A percentile compares a stretch with the other conserved stretches of the same genome.
These are phyloP conservation scores for Danaus chrysippus DNA, from an alignment of 2,888 invertebrate genomes.

Conservation along the genomic window DNA sequence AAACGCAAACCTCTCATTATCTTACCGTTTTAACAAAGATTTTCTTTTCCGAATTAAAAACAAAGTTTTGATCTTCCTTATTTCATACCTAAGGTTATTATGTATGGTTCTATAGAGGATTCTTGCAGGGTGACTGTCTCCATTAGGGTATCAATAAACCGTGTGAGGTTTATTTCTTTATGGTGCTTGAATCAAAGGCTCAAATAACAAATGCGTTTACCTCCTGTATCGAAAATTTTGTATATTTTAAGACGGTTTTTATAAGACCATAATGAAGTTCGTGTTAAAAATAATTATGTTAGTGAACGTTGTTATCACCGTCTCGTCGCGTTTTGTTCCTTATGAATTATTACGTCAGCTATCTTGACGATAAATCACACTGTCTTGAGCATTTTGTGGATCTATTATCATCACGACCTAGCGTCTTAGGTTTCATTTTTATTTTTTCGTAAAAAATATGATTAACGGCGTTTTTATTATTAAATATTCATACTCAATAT, in stretches of 20 bases:
- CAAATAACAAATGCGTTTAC: too few relatives aligned
- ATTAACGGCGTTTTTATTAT: too few relatives aligned
- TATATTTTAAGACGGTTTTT: background rate
- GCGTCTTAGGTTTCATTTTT: constrained; percentile 16
- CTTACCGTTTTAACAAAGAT: background rate
- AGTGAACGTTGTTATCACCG: constrained; percentile 42
- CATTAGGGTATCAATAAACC: background rate
- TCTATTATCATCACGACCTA: constrained; percentile 52
- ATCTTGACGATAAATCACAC: constrained; percentile 60
- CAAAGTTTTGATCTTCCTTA: too few relatives aligned
- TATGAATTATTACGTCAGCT: constrained; percentile 64
- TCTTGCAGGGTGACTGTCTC: background rate
- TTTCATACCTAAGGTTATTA: too few relatives aligned
- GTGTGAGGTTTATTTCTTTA: background rate
- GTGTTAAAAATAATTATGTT: constrained; percentile 47
- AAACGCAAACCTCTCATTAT: too few relatives aligned
- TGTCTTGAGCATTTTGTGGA: constrained; percentile 33
- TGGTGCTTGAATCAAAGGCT: background rate
- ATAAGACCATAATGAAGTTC: background rate
- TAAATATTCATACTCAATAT: too few relatives aligned
- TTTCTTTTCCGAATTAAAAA: too few relatives aligned
- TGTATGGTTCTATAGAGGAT: background rate
- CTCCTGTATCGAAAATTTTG: background rate
- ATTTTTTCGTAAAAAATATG: constrained; percentile 4
- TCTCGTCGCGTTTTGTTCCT: constrained; percentile 52